Evolutionary conservation across 2,113 vertebrate genomes (phyloP).

Genomic region (Lepidothrix coronata): DNA sequence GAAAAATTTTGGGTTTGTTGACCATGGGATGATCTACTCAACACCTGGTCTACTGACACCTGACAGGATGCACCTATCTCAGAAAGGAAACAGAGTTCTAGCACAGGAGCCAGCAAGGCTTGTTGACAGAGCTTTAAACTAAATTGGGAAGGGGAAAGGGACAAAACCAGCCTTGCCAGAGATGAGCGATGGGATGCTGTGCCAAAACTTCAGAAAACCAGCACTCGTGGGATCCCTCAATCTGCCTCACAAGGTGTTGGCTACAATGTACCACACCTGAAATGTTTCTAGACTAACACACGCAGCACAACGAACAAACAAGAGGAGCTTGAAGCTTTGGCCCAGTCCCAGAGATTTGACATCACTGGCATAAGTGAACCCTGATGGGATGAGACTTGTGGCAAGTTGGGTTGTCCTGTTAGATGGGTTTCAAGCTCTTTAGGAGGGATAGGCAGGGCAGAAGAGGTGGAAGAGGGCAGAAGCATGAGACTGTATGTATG

Average conservation of each 20-base stretch:
- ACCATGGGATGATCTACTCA: not conserved
- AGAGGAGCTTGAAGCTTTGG: not conserved
- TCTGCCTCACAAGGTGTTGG: not conserved
- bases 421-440: not conserved
- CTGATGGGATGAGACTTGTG: not conserved
- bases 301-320: not conserved
- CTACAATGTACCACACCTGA: not conserved
- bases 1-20: not conserved
- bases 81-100: not conserved
- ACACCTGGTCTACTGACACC: not conserved
- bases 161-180: rapidly evolving
- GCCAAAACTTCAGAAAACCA: not conserved
- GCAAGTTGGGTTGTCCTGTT: not conserved
- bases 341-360: not conserved
- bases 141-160: not conserved
- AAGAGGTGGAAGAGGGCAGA: not conserved
- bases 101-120: not conserved
- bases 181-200: not conserved
- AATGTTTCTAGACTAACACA: not conserved
- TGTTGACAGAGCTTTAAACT: too few relatives aligned
- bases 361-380: not conserved
- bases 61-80: not conserved
- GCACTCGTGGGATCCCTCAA: not conserved
- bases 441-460: not conserved
- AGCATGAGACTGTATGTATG: not conserved